Evolutionary conservation across 2,888 invertebrate genomes (phyloP).

Genomic region (Drosophila anceps): DNA sequence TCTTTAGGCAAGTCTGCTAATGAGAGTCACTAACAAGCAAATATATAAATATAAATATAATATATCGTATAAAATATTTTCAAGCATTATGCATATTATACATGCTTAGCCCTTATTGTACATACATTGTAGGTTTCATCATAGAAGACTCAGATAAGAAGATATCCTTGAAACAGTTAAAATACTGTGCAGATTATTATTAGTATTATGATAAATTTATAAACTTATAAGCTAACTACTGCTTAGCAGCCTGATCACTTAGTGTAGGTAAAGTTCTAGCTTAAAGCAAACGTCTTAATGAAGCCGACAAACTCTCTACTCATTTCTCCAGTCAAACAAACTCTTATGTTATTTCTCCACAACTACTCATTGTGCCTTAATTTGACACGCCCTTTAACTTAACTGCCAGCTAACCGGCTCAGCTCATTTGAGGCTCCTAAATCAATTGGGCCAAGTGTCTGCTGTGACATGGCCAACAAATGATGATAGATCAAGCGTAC

Average conservation of each 20-base stretch:
- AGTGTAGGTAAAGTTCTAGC: background rate
- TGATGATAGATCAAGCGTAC: constrained; percentile 75
- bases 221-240: background rate
- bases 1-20: too few species aligned
- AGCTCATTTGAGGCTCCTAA: constrained; percentile 56
- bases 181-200: too few species aligned
- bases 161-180: too few species aligned
- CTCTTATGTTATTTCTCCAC: background rate
- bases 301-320: background rate
- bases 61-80: too few species aligned
- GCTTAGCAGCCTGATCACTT: background rate
- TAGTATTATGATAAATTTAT: background rate
- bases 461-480: constrained; percentile 72
- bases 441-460: constrained; percentile 77
- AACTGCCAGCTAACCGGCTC: constrained; percentile 21
- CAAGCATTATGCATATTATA: too few species aligned
- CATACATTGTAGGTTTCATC: too few species aligned
- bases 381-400: constrained; percentile 15
- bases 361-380: constrained; percentile 10
- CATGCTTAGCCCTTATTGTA: too few species aligned
- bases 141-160: too few species aligned
- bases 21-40: too few species aligned
- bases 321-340: background rate
- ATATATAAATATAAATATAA: too few species aligned
- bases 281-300: background rate